Evolutionary conservation across 1,140 invertebrate genomes (phyloP), one percentile per base, ranked within the genome.

Genomic region (Plodia interpunctella): DNA sequence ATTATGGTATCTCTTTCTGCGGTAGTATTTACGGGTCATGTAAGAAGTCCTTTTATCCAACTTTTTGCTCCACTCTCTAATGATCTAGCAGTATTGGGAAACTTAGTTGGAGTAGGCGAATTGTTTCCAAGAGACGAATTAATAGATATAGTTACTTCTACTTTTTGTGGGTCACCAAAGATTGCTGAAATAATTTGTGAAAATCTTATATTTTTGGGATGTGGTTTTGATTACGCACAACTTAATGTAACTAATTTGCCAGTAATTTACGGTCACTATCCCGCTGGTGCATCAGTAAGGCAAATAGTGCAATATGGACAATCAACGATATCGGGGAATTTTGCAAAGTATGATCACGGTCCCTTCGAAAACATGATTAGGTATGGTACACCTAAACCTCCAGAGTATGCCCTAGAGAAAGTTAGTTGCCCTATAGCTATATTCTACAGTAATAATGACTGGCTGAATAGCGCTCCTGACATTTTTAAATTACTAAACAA

Each of bases 231-330:
- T 20, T 72, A 70, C 15, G 60, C 53, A 9, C 76, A 83, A 30
- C 11, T 81, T 18, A 80, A 83, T 19, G 65, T 74, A 87, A 93
- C 93, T 0, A 92, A 94, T 75, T 67, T 95, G 0, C 92, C 94
- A 0, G 93, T 96, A 0, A 93, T 97, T 59, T 87, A 94, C 38
- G 91, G 92, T 0, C 95, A 97, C 72, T 90, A 91, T n/a, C 96
- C 97, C 0, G 93, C 95, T 5, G 96, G 96, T 11, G 92, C 95
- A 0, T 94, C 95, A 0, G 92, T 92, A 49, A 93, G 94, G 70
- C 95, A 97, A 74, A 79, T 97, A 8, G 87, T 94, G n/a, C 94
- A 96, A 72, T 95, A 91, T 69, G 93, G 91, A 0, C 94, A 94
- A 69, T 87, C 90, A 8, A 84, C 91, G 0, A 74, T 90, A 13